Percentiles rank a stretch among this genome's conserved stretches.
These are phyloP conservation scores for Heteromurus nitidus DNA, from an alignment of 2,888 invertebrate genomes.

Conservation along the genomic window DNA sequence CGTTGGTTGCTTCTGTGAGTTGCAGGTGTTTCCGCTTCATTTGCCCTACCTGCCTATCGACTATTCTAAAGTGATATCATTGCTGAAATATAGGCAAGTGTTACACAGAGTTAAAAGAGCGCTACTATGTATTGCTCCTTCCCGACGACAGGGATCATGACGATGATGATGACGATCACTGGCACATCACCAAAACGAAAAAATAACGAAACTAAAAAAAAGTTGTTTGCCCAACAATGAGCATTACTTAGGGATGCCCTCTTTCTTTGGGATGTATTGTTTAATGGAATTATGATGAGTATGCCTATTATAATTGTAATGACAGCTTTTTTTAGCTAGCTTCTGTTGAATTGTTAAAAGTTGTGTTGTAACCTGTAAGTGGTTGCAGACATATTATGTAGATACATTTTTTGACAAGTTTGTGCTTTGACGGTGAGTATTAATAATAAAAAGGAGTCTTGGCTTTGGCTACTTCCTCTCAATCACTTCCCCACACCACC, in stretches of 20 bases:
- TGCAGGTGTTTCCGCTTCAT: conserved; percentile 60
- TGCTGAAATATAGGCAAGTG: conserved; percentile 24
- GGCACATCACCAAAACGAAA: conserved; percentile 34
- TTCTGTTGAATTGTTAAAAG: too few species aligned
- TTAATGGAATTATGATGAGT: conserved; percentile 27
- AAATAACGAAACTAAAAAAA: conserved; percentile 28
- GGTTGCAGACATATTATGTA: not conserved
- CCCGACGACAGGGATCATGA: too few species aligned
- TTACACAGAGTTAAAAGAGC: conserved; percentile 8
- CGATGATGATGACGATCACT: too few species aligned
- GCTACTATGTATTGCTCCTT: too few species aligned
- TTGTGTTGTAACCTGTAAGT: too few species aligned
- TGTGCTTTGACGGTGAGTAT: too few species aligned
- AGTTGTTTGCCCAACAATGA: conserved; percentile 3
- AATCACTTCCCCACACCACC: not conserved
- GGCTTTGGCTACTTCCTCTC: not conserved
- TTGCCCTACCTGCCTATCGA: conserved; percentile 44
- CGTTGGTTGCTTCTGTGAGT: conserved; percentile 15
- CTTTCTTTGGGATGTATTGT: not conserved
- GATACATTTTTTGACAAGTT: not conserved
- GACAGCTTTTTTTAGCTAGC: conserved; percentile 28
- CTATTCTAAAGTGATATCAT: not conserved
- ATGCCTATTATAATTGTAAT: conserved; percentile 28
- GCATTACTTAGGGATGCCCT: not conserved
- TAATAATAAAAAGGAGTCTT: not conserved